Conservation (phyloP, 2,113 vertebrate genomes). For the Chloroceryle aenea region DNA sequence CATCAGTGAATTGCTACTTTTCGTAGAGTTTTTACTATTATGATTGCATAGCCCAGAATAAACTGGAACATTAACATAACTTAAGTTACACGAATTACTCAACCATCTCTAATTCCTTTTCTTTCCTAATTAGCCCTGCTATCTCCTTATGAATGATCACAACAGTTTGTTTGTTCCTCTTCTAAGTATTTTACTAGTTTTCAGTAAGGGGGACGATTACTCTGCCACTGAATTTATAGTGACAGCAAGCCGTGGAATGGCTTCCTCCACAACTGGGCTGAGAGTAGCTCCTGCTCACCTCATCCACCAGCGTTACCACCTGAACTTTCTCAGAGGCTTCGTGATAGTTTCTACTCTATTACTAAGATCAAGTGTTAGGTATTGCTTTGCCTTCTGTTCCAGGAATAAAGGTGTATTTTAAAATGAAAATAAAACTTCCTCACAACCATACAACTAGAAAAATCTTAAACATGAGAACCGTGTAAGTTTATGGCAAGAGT, state of each 20-base stretch:
- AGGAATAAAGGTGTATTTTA: not conserved
- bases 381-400: not conserved
- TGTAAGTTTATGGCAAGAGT: not conserved
- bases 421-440: not conserved
- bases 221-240: not conserved
- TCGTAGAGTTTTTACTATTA: not conserved
- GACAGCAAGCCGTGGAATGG: not conserved
- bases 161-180: not conserved
- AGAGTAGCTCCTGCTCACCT: not conserved
- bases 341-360: not conserved
- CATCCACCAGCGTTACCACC: not conserved
- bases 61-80: not conserved
- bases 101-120: not conserved
- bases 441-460: not conserved
- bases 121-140: not conserved
- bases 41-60: not conserved
- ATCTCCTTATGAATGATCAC: not conserved
- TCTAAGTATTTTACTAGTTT: not conserved
- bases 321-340: not conserved
- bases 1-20: not conserved
- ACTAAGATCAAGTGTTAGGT: not conserved
- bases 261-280: not conserved
- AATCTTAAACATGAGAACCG: not conserved
- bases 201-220: not conserved
- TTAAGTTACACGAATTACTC: no score